These are phyloP conservation scores for Nyctibius bracteatus DNA, from an alignment of 2,113 vertebrate species.

Conservation along the genomic window DNA sequence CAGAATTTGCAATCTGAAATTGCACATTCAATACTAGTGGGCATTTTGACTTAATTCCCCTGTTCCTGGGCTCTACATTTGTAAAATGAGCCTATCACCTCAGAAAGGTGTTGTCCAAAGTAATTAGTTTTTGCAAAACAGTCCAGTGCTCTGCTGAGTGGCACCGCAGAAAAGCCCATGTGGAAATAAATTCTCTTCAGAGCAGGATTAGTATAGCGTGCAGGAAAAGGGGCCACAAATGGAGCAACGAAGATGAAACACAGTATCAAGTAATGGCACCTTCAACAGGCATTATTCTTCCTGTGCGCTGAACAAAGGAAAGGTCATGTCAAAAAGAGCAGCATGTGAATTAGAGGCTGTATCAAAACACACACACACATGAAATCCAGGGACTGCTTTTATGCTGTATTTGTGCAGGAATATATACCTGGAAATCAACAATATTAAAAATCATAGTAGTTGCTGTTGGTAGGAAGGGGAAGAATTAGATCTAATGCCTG, in stretches of 20 bases:
- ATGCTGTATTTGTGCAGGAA: not conserved
- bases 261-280: not conserved
- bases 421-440: not conserved
- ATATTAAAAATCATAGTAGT: not conserved
- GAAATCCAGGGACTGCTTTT: not conserved
- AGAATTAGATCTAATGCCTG: not conserved
- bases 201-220: not conserved
- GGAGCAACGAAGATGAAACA: not conserved
- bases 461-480: not conserved
- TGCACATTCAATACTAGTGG: not conserved
- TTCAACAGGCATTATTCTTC: not conserved
- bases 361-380: not conserved
- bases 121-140: conserved; percentile 19
- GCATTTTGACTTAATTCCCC: conserved; percentile 2
- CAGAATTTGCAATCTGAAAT: not conserved
- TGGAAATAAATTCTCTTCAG: not conserved
- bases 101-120: conserved; percentile 4
- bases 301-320: not conserved
- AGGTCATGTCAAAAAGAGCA: not conserved
- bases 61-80: not conserved
- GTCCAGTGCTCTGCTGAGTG: conserved; percentile 3
- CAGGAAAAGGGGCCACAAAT: not conserved
- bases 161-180: not conserved
- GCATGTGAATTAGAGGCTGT: not conserved
- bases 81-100: not conserved